Conservation (phyloP, 2,113 vertebrate species). For the Chrysochloris asiatica region DNA sequence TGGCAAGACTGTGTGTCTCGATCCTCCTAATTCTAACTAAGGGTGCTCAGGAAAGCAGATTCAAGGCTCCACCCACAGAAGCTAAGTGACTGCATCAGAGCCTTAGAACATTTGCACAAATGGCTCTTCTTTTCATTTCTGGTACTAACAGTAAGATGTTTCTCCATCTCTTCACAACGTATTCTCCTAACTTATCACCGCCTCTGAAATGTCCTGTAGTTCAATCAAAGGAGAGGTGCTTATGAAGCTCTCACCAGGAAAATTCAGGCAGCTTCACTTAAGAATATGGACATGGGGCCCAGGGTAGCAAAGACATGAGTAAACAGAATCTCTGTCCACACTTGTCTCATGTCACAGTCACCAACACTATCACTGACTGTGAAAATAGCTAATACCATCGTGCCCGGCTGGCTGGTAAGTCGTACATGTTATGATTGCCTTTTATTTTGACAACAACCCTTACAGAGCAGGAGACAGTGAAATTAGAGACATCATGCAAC, state of each 20-base stretch:
- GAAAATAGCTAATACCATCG: background rate
- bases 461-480: background rate
- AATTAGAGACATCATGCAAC: background rate
- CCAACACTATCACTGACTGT: background rate
- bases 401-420: background rate
- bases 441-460: background rate
- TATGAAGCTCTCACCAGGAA: constrained; percentile 2
- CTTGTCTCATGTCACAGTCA: background rate
- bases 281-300: background rate
- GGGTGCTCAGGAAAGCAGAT: background rate
- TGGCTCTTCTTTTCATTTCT: background rate
- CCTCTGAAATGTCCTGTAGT: background rate
- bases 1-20: background rate
- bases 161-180: background rate
- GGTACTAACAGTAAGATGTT: background rate
- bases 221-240: background rate
- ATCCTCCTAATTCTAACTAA: background rate
- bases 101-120: background rate
- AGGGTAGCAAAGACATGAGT: background rate
- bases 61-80: background rate
- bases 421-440: background rate
- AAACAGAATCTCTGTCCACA: background rate
- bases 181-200: background rate
- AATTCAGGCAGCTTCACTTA: too few relatives aligned
- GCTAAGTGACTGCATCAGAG: background rate